These are phyloP conservation scores for Branchipolynoe longqiensis DNA, from an alignment of 2,888 invertebrate species.

Conservation along the genomic window DNA sequence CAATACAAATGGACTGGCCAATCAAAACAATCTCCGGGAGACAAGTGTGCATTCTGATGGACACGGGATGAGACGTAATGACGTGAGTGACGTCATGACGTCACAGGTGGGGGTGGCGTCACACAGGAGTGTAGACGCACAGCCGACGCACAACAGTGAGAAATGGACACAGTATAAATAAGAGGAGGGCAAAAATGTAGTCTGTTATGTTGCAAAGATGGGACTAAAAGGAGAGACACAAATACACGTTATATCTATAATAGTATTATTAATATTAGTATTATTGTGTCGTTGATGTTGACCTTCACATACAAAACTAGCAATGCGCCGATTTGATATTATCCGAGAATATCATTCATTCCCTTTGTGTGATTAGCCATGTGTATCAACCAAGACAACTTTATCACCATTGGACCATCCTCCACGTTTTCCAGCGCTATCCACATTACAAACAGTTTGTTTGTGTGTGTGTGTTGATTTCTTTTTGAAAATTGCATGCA, in stretches of 20 bases:
- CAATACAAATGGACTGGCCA: neutral
- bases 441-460: constrained; percentile 18
- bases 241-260: neutral
- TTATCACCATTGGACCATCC: neutral
- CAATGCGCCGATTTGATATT: constrained; percentile 19
- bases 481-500: no score
- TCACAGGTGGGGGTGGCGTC: neutral
- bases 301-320: constrained; percentile 7
- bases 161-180: constrained; percentile 47
- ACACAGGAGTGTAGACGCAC: neutral
- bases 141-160: constrained; percentile 21
- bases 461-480: no score
- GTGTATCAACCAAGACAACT: no score
- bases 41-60: constrained; percentile 21
- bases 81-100: neutral
- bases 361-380: constrained; percentile 26
- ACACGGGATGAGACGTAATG: constrained; percentile 8
- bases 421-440: neutral
- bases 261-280: neutral
- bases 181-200: constrained; percentile 37
- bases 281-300: constrained; percentile 9
- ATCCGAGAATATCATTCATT: constrained; percentile 14
- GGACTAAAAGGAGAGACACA: constrained; percentile 1
- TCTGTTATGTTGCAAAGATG: neutral
- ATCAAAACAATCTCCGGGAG: constrained; percentile 43